Conservation (phyloP, 2,113 vertebrate genomes). For the Aphelocoma coerulescens region DNA sequence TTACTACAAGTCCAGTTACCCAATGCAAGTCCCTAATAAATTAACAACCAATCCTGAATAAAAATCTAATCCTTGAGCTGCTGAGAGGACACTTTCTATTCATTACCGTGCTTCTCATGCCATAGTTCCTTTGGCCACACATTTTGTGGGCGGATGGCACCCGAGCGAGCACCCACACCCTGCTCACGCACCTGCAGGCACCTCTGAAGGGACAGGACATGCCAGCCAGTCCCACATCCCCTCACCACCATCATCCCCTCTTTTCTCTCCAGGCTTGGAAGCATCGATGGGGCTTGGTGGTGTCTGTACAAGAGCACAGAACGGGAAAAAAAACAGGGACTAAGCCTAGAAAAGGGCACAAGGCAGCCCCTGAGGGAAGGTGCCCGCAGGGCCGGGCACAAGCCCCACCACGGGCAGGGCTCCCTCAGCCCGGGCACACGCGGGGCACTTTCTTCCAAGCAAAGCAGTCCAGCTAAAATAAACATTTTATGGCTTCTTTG, state of each 20-base stretch:
- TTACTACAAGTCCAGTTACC: not conserved
- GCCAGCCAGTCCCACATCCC: accelerated
- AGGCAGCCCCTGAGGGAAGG: accelerated
- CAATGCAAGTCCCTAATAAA: not conserved
- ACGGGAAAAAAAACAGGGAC: accelerated
- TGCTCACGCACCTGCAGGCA: accelerated
- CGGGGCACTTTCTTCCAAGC: accelerated
- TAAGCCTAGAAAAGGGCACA: not conserved
- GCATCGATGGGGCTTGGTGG: accelerated
- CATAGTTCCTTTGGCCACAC: accelerated
- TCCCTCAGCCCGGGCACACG: not conserved
- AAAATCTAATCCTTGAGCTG: not conserved
- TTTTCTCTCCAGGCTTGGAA: not conserved
- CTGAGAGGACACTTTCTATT: not conserved
- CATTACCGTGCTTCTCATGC: accelerated
- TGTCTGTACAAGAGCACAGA: not conserved
- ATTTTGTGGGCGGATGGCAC: too few species aligned
- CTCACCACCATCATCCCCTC: not conserved
- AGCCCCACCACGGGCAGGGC: not conserved
- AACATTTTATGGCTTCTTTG: accelerated
- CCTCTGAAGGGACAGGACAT: accelerated
- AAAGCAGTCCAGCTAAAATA: not conserved
- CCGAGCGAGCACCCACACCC: accelerated
- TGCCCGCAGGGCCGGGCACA: accelerated
- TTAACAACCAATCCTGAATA: not conserved